Evolutionary conservation across 2,113 vertebrate species (phyloP).

Genomic region (Crypturellus undulatus): DNA sequence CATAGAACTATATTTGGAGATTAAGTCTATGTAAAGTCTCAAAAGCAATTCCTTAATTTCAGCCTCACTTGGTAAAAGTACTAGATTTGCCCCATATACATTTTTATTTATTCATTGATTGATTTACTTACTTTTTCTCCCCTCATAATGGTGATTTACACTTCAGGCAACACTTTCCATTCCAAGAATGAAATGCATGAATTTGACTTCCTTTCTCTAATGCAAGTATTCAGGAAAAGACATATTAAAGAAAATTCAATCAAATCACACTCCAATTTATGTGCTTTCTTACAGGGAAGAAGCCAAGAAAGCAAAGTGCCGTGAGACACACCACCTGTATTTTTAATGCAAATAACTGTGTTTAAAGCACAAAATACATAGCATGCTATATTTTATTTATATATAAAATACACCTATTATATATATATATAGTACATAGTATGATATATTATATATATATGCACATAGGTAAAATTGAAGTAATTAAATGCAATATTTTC

Average conservation of each 20-base stretch:
- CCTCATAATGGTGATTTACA: background rate
- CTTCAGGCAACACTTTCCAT: background rate
- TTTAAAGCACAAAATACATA: background rate
- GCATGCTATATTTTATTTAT: background rate
- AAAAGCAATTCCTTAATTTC: background rate
- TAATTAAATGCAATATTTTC: background rate
- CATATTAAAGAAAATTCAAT: background rate
- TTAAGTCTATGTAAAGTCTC: background rate
- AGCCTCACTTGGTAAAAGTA: background rate
- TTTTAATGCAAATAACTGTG: background rate
- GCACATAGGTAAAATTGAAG: background rate
- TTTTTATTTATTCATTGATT: too few relatives aligned
- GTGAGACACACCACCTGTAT: background rate
- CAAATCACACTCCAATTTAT: background rate
- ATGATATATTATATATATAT: background rate
- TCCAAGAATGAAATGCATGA: rapidly evolving
- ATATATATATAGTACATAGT: rapidly evolving
- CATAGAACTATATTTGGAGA: background rate
- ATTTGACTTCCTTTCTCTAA: background rate
- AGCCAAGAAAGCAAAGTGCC: background rate
- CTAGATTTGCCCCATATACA: background rate
- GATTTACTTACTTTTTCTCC: too few relatives aligned
- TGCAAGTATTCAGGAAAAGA: background rate
- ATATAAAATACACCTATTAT: too few relatives aligned
- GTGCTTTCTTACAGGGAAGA: background rate